Evolutionary conservation across 2,113 vertebrate genomes (phyloP).

Genomic region (Dolichallabes microphthalmus): DNA sequence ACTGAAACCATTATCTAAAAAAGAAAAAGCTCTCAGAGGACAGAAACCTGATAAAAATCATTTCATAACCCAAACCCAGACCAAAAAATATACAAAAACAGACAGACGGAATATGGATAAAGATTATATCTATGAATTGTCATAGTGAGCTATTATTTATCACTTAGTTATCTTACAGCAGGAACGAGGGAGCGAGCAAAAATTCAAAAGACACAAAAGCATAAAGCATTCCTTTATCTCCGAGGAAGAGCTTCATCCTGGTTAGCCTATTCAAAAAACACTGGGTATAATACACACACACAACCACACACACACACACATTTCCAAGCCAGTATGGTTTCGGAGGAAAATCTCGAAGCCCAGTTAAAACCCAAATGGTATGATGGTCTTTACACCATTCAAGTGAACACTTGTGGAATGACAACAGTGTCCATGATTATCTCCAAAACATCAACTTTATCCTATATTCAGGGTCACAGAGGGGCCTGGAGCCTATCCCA

Average conservation of each 20-base stretch:
- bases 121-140: neutral
- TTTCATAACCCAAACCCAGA: neutral
- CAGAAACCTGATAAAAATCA: neutral
- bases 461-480: too few species aligned
- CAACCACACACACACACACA: too few species aligned
- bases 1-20: slow-evolving; percentile 22
- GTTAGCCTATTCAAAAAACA: neutral
- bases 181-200: neutral
- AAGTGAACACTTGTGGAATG: neutral
- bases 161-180: neutral
- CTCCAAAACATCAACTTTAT: neutral
- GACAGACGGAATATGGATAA: slow-evolving; percentile 14
- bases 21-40: slow-evolving; percentile 13
- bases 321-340: neutral
- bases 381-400: neutral
- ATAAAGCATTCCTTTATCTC: neutral
- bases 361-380: neutral
- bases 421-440: neutral
- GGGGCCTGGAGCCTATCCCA: too few species aligned
- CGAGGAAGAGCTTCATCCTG: neutral
- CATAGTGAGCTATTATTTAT: slow-evolving; percentile 1
- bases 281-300: neutral
- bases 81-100: neutral
- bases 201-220: neutral
- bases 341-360: neutral